A percentile compares a stretch with the other conserved stretches of the same genome.
Evolutionary conservation across 2,113 vertebrate genomes (phyloP).

Genomic region (Myrmecobius fasciatus): DNA sequence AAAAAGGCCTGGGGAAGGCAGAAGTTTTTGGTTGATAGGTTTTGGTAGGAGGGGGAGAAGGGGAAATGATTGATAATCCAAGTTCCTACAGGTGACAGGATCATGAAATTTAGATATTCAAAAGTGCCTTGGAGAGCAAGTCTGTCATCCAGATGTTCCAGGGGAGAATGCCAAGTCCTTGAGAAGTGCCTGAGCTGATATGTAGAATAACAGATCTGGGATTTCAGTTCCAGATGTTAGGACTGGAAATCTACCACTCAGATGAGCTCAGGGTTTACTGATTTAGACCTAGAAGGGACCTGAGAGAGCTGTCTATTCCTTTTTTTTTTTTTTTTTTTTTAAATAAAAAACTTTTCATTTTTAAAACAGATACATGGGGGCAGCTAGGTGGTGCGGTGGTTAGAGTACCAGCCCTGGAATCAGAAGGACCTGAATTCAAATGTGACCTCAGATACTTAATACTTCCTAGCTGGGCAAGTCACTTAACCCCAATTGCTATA

Average conservation of each 20-base stretch:
- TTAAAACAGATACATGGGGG: too few relatives aligned
- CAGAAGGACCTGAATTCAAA: too few relatives aligned
- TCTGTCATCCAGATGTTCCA: neutral
- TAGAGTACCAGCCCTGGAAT: too few relatives aligned
- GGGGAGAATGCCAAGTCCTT: neutral
- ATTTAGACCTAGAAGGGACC: neutral
- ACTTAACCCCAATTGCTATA: too few relatives aligned
- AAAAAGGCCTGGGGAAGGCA: too few relatives aligned
- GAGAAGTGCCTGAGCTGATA: neutral
- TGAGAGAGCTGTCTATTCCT: neutral
- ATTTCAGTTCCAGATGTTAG: neutral
- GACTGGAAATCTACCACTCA: neutral
- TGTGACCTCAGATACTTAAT: too few relatives aligned
- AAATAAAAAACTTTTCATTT: too few relatives aligned
- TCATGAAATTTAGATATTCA: neutral
- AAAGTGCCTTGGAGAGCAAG: neutral
- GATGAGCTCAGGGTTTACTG: neutral
- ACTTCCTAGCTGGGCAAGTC: too few relatives aligned
- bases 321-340: too few relatives aligned
- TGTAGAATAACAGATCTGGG: neutral
- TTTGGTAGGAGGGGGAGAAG: too few relatives aligned
- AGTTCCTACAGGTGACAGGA: neutral
- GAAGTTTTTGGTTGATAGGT: too few relatives aligned
- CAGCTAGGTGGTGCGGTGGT: too few relatives aligned
- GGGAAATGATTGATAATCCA: neutral